Evolutionary conservation across 2,797 vertebrate species (phyloP).

Genomic region (Yasuhikotakia modesta): DNA sequence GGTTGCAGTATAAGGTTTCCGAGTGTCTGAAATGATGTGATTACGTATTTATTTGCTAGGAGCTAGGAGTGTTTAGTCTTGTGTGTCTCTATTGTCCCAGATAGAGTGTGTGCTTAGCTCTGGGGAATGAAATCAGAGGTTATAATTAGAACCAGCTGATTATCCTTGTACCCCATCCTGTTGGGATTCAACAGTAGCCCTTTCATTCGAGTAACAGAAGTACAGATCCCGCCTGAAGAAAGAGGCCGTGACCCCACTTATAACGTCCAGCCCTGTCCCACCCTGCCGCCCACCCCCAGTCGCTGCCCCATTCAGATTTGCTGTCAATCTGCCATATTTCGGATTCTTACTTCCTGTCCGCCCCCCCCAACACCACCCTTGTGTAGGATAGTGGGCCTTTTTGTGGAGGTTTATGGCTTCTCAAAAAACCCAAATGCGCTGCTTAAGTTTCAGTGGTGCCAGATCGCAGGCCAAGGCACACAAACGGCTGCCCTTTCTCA

Average conservation of each 20-base stretch:
- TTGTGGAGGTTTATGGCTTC: slow-evolving; percentile 29
- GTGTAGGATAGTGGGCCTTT: slow-evolving; percentile 41
- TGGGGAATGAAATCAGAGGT: slow-evolving; percentile 71
- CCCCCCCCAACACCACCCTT: slow-evolving; percentile 1
- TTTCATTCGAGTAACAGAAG: slow-evolving; percentile 49
- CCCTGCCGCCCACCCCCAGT: slow-evolving; percentile 35
- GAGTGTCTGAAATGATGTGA: background rate
- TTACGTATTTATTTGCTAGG: background rate
- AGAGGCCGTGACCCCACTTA: slow-evolving; percentile 37
- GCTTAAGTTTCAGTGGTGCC: slow-evolving; percentile 46
- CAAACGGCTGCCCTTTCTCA: slow-evolving; percentile 22
- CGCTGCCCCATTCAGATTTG: slow-evolving; percentile 21
- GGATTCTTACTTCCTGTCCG: slow-evolving; percentile 40
- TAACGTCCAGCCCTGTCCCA: slow-evolving; percentile 37
- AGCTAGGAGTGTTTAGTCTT: background rate
- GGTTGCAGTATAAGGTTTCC: background rate
- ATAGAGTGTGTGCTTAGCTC: slow-evolving; percentile 58
- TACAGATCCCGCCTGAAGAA: slow-evolving; percentile 31
- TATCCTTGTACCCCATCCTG: slow-evolving; percentile 65
- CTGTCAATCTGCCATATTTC: slow-evolving; percentile 39
- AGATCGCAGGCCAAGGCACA: slow-evolving; percentile 46
- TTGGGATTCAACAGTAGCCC: slow-evolving; percentile 52
- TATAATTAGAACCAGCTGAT: slow-evolving; percentile 73
- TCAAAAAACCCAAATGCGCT: slow-evolving; percentile 28
- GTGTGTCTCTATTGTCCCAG: slow-evolving; percentile 32